Evolutionary conservation across 2,113 vertebrate genomes (phyloP), one percentile per base, ranked within the genome.

Genomic region (Callipepla californica): DNA sequence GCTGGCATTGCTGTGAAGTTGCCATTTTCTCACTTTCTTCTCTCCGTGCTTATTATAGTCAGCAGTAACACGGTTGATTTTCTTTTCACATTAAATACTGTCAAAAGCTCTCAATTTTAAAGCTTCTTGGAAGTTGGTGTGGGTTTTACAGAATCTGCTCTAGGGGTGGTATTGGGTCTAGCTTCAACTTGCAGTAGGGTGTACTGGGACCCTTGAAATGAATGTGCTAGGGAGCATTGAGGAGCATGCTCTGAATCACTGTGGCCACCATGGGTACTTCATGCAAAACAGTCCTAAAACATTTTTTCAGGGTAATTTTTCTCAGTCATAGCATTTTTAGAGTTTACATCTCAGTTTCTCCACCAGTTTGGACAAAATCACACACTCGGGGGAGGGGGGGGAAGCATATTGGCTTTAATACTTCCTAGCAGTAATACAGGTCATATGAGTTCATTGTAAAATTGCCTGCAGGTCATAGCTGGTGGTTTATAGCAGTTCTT

Each of bases 311-410:
- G 7, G 28, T 32, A 9, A 5, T 32, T 32, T 53, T 19, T 11
- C 17, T 57, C 30, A 11, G 15, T 68, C 72, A 38, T 5, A 40
- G 17, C 32, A 19, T 50, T 80, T 84, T 66, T 72, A 50, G 77
- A 78, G 18, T 44, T 76, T 1, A 0, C 19, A 3, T 90, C 78
- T 82, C 74, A 36, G 6, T 69, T 96, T 94, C 90, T 90, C 77
- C 80, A 90, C 62, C 58, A 48, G 66, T 91, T 87, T 77, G 80
- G 59, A 81, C 89, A 79, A 87, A 90, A 84, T 82, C 45, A 73
- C 57, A 22, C 25, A 44, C 89, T 89, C 77, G 7, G 68, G 84
- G 36, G 36, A 6, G 36, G 36, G 36, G 36, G 91, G 87, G 87
- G 85, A 66, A 77, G 65, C 26, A 30, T 19, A 75, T 92, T 95